Evolutionary conservation across 2,888 invertebrate genomes (phyloP).

Genomic region (Dicyrtoma fusca): DNA sequence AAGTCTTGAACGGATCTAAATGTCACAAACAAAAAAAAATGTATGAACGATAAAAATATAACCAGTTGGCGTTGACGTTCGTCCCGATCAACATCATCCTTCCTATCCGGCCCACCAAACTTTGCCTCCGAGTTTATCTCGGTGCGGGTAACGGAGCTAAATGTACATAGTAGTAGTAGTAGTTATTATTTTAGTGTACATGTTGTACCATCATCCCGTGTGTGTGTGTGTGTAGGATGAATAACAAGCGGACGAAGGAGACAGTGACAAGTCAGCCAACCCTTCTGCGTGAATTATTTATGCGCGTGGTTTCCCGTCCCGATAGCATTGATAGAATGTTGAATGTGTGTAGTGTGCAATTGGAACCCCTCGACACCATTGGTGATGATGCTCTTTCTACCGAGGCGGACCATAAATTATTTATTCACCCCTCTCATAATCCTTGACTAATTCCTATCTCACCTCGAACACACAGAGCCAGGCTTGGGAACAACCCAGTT

Average conservation of each 20-base stretch:
- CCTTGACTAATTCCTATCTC: conserved; percentile 35
- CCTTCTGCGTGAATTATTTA: conserved; percentile 20
- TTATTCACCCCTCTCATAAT: conserved; percentile 32
- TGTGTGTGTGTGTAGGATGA: background rate
- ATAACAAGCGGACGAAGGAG: background rate
- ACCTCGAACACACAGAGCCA: conserved; percentile 18
- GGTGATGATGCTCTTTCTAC: conserved; percentile 30
- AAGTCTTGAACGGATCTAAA: background rate
- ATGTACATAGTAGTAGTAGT: too few relatives aligned
- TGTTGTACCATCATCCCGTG: too few relatives aligned
- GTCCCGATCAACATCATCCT: background rate
- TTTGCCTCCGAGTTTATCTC: background rate
- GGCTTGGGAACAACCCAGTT: too few relatives aligned
- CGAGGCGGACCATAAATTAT: conserved; percentile 20
- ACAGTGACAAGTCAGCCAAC: conserved; percentile 16
- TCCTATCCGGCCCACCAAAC: conserved; percentile 4
- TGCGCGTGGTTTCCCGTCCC: background rate
- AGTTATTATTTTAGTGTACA: too few relatives aligned
- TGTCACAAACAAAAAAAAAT: conserved; percentile 11
- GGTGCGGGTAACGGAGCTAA: too few relatives aligned
- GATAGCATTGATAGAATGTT: background rate
- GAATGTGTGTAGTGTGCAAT: background rate
- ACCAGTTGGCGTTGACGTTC: background rate
- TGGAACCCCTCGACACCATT: conserved; percentile 29
- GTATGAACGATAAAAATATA: background rate